Evolutionary conservation across 1,140 invertebrate genomes (phyloP).

Genomic region (Bactericera cockerelli): DNA sequence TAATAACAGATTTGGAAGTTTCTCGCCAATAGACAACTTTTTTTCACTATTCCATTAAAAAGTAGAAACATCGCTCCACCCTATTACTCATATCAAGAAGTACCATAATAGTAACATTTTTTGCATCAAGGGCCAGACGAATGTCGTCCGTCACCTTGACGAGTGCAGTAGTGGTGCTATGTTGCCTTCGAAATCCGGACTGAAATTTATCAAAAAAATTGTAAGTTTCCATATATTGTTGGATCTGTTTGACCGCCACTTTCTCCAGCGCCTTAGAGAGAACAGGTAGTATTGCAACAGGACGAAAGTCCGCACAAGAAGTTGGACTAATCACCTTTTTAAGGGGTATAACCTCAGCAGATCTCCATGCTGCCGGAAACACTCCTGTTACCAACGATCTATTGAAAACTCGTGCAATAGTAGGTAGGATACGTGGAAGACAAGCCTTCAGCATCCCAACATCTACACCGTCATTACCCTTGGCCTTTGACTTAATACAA

Average conservation of each 20-base stretch:
- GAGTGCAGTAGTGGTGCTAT: conserved; percentile 14
- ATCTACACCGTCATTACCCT: not conserved
- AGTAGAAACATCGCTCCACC: no score
- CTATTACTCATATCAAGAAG: conserved; percentile 10
- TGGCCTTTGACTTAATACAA: not conserved
- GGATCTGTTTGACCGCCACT: not conserved
- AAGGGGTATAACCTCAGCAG: not conserved
- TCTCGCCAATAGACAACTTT: no score
- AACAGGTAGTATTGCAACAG: not conserved
- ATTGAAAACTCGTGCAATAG: not conserved
- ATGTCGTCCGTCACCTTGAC: conserved; percentile 15
- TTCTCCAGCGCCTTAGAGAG: conserved; percentile 10
- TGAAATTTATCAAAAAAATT: conserved; percentile 13
- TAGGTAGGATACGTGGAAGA: not conserved
- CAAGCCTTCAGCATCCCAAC: not conserved
- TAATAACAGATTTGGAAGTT: no score
- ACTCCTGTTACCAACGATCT: not conserved
- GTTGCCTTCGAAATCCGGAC: conserved; percentile 13
- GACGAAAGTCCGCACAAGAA: not conserved
- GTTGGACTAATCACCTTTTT: not conserved
- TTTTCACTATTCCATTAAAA: no score
- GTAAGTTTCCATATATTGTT: not conserved
- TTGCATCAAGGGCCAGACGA: conserved; percentile 1
- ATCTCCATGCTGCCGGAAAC: not conserved
- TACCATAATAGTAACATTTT: not conserved